Base-by-base conservation (phyloP, 2,113 vertebrate genomes). In the Pimephales promelas region DNA sequence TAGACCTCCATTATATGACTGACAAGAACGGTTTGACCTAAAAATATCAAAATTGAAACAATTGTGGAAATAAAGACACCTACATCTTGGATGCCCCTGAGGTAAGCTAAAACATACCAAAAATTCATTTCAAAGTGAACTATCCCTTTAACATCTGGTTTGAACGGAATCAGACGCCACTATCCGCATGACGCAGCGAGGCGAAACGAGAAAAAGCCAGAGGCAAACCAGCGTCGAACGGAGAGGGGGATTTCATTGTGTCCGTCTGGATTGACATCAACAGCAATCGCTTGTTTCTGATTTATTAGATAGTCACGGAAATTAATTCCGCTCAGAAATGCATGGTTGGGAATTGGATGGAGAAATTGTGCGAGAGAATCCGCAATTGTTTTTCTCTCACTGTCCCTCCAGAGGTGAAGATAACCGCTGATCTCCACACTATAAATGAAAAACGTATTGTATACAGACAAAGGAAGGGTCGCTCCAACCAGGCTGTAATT, bases 241-340 rank as follows among this genome's bases (percentile, higher is more conserved):
- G 87, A 85, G 34, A 18, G 40, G 79, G 88, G 73, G 86, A 92
- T 92, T 88, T 93, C 90, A 92, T 92, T 92, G 92, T 90, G 89
- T 77, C 87, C 84, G 83, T 81, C 83, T 78, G 83, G 91, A 92
- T 92, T 92, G 90, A 89, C 91, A 93, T 91, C 90, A 93, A 91
- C 91, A 91, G 89, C 90, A 92, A 89, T 93, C 89, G 88, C 91
- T 93, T 94, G 92, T 92, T 93, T 93, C 91, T 91, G 93, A 94
- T 95, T 92, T 91, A 92, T 93, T 91, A 93, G 92, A 94, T 94
- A 92, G 89, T 85, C 75, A 84, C 92, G 92, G 92, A 95, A 94
- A 95, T 94, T 92, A 93, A 94, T 94, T 94, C 94, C 83, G 89
- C 89, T 92, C 89, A 88, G 89, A 94, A 94, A 94, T 92, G 92